These are phyloP conservation scores for Mesembrinibis cayennensis DNA, from an alignment of 2,113 vertebrate genomes.

Conservation along the genomic window DNA sequence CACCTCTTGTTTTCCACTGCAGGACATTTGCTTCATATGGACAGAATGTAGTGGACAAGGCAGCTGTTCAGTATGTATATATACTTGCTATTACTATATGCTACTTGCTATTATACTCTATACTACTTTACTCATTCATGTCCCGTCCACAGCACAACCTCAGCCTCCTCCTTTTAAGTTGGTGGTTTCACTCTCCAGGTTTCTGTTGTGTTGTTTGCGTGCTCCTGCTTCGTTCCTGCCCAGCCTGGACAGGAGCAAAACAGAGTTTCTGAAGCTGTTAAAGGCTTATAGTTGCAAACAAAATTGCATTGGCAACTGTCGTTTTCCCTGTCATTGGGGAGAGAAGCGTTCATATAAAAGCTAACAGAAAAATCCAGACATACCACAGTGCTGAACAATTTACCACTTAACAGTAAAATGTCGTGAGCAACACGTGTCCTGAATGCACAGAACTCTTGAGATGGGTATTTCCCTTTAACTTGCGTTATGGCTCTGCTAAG, in stretches of 20 bases:
- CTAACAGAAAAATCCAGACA: neutral
- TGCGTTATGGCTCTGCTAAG: neutral
- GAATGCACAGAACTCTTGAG: neutral
- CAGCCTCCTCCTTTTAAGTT: neutral
- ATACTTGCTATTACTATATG: neutral
- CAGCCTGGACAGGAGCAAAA: neutral
- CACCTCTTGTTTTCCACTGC: neutral
- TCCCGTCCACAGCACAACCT: neutral
- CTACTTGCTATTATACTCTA: neutral
- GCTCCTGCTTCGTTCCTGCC: neutral
- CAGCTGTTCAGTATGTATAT: neutral
- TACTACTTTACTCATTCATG: neutral
- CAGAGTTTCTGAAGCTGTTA: neutral
- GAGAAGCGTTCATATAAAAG: neutral
- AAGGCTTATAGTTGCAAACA: neutral
- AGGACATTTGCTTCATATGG: neutral
- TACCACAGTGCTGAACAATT: neutral
- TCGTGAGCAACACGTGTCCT: rapidly evolving
- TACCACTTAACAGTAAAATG: neutral
- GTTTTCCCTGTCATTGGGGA: rapidly evolving
- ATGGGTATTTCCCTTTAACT: neutral
- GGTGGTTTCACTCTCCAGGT: neutral
- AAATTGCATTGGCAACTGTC: neutral
- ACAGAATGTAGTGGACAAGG: neutral
- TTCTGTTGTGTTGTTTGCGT: neutral